These are phyloP conservation scores for Cichlasoma orientale DNA, from an alignment of 2,797 vertebrate species.

Conservation along the genomic window DNA sequence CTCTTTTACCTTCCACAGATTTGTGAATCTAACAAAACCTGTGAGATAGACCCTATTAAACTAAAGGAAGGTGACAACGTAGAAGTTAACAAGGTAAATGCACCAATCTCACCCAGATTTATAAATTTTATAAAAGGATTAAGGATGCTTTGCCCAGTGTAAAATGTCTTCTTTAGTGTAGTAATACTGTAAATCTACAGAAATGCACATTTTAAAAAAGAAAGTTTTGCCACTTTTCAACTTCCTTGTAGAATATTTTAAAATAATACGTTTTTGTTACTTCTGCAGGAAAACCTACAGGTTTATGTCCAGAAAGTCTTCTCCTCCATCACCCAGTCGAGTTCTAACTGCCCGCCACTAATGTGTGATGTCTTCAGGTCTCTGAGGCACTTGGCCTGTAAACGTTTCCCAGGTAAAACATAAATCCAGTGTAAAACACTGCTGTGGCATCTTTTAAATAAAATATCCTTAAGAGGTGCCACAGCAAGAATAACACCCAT, in stretches of 20 bases:
- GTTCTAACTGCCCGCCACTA: constrained; percentile 94
- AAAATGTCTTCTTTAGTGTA: not conserved
- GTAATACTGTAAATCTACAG: too few species aligned
- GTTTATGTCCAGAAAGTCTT: constrained; percentile 96
- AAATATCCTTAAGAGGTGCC: too few species aligned
- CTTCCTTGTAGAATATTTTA: not conserved
- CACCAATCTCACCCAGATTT: not conserved
- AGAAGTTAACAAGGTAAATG: constrained; percentile 91
- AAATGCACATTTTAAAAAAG: too few species aligned
- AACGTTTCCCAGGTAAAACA: constrained; percentile 92
- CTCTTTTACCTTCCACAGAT: constrained; percentile 81
- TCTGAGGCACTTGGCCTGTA: constrained; percentile 91
- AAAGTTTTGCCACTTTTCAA: not conserved
- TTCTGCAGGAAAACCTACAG: constrained; percentile 93
- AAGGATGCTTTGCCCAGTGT: not conserved
- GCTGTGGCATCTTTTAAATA: not conserved
- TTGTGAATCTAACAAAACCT: constrained; percentile 94
- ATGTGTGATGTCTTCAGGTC: constrained; percentile 98
- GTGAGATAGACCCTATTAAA: constrained; percentile 96
- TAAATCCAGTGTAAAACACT: not conserved
- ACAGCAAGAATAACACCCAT: not conserved
- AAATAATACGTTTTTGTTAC: not conserved
- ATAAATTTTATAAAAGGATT: not conserved
- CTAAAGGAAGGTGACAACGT: constrained; percentile 96
- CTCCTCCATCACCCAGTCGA: constrained; percentile 92